A percentile compares a stretch with the other conserved stretches of the same genome.
These are phyloP conservation scores for Oceanodroma tethys DNA, from an alignment of 2,113 vertebrate species.

Conservation along the genomic window DNA sequence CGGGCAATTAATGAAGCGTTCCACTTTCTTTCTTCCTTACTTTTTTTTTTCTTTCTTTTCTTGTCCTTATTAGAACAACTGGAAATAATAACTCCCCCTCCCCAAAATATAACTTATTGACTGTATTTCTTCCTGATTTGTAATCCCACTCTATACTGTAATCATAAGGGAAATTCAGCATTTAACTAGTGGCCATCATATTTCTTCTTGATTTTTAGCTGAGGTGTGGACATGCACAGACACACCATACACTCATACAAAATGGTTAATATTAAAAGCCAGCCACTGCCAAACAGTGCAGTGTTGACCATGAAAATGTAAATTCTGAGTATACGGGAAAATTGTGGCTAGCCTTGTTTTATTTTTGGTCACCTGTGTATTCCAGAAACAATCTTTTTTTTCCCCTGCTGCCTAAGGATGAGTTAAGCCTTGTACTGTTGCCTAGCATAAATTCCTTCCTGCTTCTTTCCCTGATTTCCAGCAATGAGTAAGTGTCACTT, in stretches of 20 bases:
- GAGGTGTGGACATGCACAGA: neutral
- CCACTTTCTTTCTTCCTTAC: neutral
- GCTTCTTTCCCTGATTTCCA: constrained; percentile 17
- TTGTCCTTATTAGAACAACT: neutral
- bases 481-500: constrained; percentile 30
- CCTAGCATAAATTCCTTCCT: constrained; percentile 1
- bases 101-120: neutral
- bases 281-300: neutral
- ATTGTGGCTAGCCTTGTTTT: neutral
- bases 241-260: neutral
- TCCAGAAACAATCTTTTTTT: neutral
- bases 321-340: neutral
- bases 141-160: neutral
- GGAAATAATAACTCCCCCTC: rapidly evolving
- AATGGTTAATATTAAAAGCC: neutral
- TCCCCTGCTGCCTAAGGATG: neutral
- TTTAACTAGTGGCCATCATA: neutral
- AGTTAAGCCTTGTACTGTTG: neutral
- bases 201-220: neutral
- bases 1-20: neutral
- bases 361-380: neutral
- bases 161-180: neutral
- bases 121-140: neutral
- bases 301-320: neutral
- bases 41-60: neutral